Base-by-base conservation (phyloP, 2,888 invertebrate species). In the Erebia palarica region DNA sequence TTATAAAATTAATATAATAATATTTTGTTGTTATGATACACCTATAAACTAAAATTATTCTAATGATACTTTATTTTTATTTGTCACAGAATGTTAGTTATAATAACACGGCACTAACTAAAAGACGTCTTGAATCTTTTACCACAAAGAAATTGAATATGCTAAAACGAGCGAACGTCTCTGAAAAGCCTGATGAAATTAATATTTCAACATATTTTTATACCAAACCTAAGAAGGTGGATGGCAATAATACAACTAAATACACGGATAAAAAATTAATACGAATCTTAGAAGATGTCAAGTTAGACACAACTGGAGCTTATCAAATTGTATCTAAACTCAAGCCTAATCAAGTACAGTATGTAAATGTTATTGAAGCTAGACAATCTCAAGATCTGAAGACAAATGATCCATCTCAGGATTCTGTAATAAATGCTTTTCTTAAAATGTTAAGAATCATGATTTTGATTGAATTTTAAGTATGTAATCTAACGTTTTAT, bases 261-360 rank as follows among this genome's bases (percentile, higher is more conserved):
- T 89, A 80, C 77, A 84, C 89, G 1, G 84, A 84, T 36, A 87
- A 80, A 64, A 92, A 91, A 78, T 78, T 92, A 13, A 90, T 93
- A 36, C 86, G 90, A 73, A 89, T 93, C 70, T 77, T 93, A 57
- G 86, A 91, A 75, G 88, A 92, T 75, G 76, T 91, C 3, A 82
- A 84, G 64, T 78, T 92, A 47, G 80, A 86, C 77, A 81, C 80
- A 59, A 79, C 77, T 47, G 83, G 88, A 66, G 81, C 85, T 18
- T 79, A 81, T 58, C 80, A 85, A 61, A 81, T 91, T 42, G 77
- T 92, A 27, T 82, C 86, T 0, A 85, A 84, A 75, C 77, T 88
- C 0, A 83, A 88, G 68, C 78, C 81, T 8, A 80, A 81, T n/a
- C 76, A 80, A 27, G 77, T 91, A 42, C 80, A 82, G 70, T 76